Evolutionary conservation across 37 sponge, comb jelly and placozoan genomes (phyloP), one percentile per base, ranked within the genome.

Genomic region (Eunapius fragilis): DNA sequence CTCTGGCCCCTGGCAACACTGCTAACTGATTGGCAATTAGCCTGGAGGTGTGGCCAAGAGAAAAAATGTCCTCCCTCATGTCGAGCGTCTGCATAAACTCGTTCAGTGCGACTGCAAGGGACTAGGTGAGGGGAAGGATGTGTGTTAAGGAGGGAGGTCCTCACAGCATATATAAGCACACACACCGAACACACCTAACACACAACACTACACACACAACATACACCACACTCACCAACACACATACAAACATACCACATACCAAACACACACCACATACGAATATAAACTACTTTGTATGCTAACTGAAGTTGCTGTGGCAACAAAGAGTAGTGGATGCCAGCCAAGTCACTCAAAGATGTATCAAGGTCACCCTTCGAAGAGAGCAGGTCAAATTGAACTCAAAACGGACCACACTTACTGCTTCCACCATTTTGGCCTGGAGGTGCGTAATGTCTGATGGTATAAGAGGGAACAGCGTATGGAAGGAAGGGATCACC

Each of bases 41-140:
- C 3, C 84, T 70, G 25, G 89, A 85, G n/a, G 91, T 87, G 49
- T 69, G 41, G n/a, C 94, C 94, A 17, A 93, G 34, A 30, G 91
- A 93, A 84, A 87, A 93, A 12, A 88, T 33, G 36, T 93, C 91
- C 73, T 93, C 94, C 17, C 67, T 23, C 26, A 87, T 58, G 25
- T 84, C 78, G 77, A 87, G 67, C 10, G n/a, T 70, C 24, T 69
- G 35, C 24, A 93, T 37, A 22, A 93, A 76, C 34, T 50, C 25
- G 38, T 77, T 76, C 22, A 93, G 30, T 27, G 76, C 49, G 14
- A 26, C 25, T 0, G 79, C 91, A 83, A 93, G 74, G 32, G 58
- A 19, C 93, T 92, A 76, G 25, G 41, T 27, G 49, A 31, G 83
- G 68, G 41, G 37, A 9, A 88, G 79, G 35, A 70, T n/a, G 58